Base-by-base conservation (phyloP, 2,888 invertebrate genomes). In the Halictus ligatus region DNA sequence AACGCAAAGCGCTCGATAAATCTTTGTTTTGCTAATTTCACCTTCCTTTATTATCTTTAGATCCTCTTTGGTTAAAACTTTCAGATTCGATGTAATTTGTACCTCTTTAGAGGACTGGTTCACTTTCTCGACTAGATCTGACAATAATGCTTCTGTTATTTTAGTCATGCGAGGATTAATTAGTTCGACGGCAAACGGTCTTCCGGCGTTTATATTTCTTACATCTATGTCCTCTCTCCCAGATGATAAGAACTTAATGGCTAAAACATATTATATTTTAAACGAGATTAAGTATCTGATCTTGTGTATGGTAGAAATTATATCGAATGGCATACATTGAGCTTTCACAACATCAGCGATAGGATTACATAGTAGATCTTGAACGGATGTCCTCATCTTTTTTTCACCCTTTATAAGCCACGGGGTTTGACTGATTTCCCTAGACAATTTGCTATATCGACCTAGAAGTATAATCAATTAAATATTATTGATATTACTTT, bases 141-240 rank as follows among this genome's bases (percentile, higher is more conserved):
- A 92, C 74, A 98, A 96, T 80, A 96, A 95, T 10, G 96, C 93
- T 21, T 92, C 92, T 0, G 95, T 95, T 88, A 97, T 95, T 58
- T 95, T 94, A 29, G 96, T 96, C 40, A 96, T 94, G 87, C 95
- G 96, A 0, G 98, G 97, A 95, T 98, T 97, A 0, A 97, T 93
- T 67, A 98, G 96, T 96, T 99, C 99, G 0, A 99, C 95, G 1
- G 98, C 98, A 96, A 99, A 99, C 0, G 99, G 99, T 13, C 99
- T 96, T 0, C 99, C 99, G 84, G 97, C 96, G 0, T 99, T 98
- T 85, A 99, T 95, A 95, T 98, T 99, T 83, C 99, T 96, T 0
- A 99, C 99, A 95, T 99, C 99, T 0, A 99, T 98, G 95, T 99
- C 99, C 95, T 99, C 99, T 64, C 99, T 96, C 0, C 99, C 99